These are phyloP conservation scores for Barypeithes pellucidus DNA, from an alignment of 2,888 invertebrate genomes.

Conservation along the genomic window DNA sequence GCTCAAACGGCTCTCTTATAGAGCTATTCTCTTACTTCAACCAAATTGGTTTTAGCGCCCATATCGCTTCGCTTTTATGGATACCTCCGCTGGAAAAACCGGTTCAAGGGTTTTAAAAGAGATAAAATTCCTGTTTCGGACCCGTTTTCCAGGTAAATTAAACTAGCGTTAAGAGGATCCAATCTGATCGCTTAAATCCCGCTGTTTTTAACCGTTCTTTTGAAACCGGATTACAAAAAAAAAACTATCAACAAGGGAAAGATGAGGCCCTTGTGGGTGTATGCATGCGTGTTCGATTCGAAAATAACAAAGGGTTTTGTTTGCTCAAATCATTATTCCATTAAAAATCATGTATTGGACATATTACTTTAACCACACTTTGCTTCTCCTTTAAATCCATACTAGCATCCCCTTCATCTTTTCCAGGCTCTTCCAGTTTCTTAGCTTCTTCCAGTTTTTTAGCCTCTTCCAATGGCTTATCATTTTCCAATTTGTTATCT, in stretches of 20 bases:
- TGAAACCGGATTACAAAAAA: no score
- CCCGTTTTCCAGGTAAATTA: neutral
- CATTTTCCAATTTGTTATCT: neutral
- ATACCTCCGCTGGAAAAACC: constrained; percentile 5
- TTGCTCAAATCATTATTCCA: neutral
- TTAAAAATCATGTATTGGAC: constrained; percentile 47
- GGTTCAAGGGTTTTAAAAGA: constrained; percentile 5
- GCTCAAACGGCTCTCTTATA: constrained; percentile 12
- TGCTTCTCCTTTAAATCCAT: neutral
- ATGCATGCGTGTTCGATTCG: no score
- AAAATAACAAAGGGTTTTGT: neutral
- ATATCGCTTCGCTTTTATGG: constrained; percentile 22
- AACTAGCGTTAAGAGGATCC: neutral
- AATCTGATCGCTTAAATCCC: no score
- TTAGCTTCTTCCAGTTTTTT: neutral
- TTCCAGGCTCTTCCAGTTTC: neutral
- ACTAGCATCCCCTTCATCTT: neutral
- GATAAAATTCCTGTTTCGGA: constrained; percentile 13
- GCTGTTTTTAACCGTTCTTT: no score
- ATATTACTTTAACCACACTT: constrained; percentile 26
- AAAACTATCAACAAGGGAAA: no score
- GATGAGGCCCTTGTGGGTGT: no score
- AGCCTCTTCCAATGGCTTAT: constrained; percentile 6
- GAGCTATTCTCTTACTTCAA: constrained; percentile 29
- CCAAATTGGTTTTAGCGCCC: constrained; percentile 25